Evolutionary conservation across 2,797 vertebrate genomes (phyloP).

Genomic region (Melanotaenia trifasciata): DNA sequence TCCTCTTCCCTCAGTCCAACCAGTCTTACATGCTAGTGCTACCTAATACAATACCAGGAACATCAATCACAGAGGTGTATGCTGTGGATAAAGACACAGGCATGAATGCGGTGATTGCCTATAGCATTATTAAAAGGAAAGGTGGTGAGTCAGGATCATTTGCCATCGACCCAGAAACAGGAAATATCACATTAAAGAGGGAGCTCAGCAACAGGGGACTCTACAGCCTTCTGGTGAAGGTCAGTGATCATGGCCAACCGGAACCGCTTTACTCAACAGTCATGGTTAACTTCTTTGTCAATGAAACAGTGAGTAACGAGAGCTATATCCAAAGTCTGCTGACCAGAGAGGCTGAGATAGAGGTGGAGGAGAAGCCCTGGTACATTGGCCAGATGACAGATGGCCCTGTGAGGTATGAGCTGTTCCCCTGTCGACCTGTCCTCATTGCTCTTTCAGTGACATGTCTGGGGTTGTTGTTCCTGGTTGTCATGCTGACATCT

Average conservation of each 20-base stretch:
- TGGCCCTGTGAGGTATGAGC: slow-evolving; percentile 83
- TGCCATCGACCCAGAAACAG: slow-evolving; percentile 94
- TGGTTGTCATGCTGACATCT: slow-evolving; percentile 89
- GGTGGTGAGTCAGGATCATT: slow-evolving; percentile 93
- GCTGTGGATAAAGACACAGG: slow-evolving; percentile 98
- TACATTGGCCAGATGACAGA: slow-evolving; percentile 83
- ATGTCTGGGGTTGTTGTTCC: slow-evolving; percentile 88
- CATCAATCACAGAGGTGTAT: slow-evolving; percentile 96
- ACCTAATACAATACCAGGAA: slow-evolving; percentile 93
- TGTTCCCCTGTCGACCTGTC: slow-evolving; percentile 87
- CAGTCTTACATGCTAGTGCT: slow-evolving; percentile 95
- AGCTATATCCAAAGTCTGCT: slow-evolving; percentile 95
- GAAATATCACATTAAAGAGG: slow-evolving; percentile 96
- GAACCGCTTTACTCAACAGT: slow-evolving; percentile 94
- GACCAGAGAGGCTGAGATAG: slow-evolving; percentile 90
- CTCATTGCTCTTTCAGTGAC: slow-evolving; percentile 90
- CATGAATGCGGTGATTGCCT: slow-evolving; percentile 98
- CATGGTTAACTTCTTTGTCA: slow-evolving; percentile 98
- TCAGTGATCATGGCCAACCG: slow-evolving; percentile 95
- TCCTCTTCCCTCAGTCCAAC: slow-evolving; percentile 97
- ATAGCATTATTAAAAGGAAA: slow-evolving; percentile 95
- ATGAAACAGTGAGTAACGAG: slow-evolving; percentile 97
- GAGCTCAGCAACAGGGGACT: slow-evolving; percentile 93
- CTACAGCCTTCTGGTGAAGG: slow-evolving; percentile 95
- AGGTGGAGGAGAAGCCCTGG: slow-evolving; percentile 89